Evolutionary conservation across 1,140 invertebrate species (phyloP), one percentile per base, ranked within the genome.

Genomic region (Pseudomyrmex gracilis): DNA sequence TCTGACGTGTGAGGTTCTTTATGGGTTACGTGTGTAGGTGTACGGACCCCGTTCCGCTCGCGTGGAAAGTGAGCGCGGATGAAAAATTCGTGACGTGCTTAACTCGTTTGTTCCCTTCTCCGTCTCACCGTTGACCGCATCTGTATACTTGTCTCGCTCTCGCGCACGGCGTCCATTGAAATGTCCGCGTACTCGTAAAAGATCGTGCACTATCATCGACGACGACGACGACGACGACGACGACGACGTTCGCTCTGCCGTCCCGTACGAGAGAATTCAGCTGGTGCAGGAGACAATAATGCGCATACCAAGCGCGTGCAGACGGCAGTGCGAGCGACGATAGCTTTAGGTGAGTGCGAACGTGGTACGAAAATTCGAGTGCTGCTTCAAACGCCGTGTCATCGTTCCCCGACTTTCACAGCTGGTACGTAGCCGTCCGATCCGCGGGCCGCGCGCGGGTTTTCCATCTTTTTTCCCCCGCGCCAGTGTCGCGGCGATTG

Each of bases 71-170:
- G 49, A 83, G 66, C 43, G 20, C 57, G 20, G 82, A 73, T 60
- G 70, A 84, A 88, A 86, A 86, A 83, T 87, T 71, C 51, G 88
- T 90, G 89, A 90, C 89, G 89, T 90, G 77, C 86, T 86, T 83
- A 86, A 84, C 77, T 78, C 84, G 82, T 73, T 68, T 84, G 34
- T 70, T 73, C n/a, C 63, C 47, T 20, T 71, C 51, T 68, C 73
- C 10, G 7, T 51, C 20, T 49, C 7, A 34, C 34, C 34, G 34
- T 34, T 34, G 34, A 34, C 34, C 5, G 4, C 5, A 13, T 8
- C 9, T 15, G 7, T 15, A 4, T 8, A 13, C 10, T 34, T 13
- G 2, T 78, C 74, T 68, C 64, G 2, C 51, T 78, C 64, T 10
- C n/a, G 63, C 43, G 2, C 12, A 13, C 66, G 71, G n/a, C 73